Evolutionary conservation across 2,888 invertebrate genomes (phyloP).

Genomic region (Morpho helenor): DNA sequence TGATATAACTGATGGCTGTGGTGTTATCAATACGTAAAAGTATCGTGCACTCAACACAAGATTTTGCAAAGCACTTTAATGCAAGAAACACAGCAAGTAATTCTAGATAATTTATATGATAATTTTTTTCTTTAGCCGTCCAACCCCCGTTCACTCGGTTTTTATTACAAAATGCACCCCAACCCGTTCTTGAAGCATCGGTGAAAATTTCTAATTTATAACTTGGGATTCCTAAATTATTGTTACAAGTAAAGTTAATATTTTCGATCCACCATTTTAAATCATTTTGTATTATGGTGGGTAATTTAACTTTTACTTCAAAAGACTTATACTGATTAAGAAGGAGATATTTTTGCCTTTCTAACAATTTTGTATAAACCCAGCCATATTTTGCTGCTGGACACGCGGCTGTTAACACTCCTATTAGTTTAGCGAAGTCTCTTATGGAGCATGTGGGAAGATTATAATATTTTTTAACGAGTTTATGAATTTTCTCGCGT

Average conservation of each 20-base stretch:
- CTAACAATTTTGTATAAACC: conserved; percentile 22
- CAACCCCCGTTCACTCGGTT: conserved; percentile 18
- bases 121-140: conserved; percentile 9
- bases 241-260: conserved; percentile 1
- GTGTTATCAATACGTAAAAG: conserved; percentile 26
- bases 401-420: conserved; percentile 15
- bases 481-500: conserved; percentile 8
- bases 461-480: conserved; percentile 9
- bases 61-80: background rate
- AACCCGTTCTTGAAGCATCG: conserved; percentile 22
- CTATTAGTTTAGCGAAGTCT: conserved; percentile 17
- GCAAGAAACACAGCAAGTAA: background rate
- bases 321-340: conserved; percentile 3
- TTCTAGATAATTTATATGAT: conserved; percentile 4
- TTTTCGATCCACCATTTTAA: conserved; percentile 10
- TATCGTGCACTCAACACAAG: conserved; percentile 1
- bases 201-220: conserved; percentile 19
- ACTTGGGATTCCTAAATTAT: background rate
- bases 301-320: conserved; percentile 10
- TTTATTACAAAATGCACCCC: conserved; percentile 20
- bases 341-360: conserved; percentile 19
- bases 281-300: conserved; percentile 7
- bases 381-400: conserved; percentile 19
- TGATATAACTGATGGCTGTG: conserved; percentile 22
- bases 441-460: conserved; percentile 11